Evolutionary conservation across 1,140 invertebrate species (phyloP), one percentile per base, ranked within the genome.

Genomic region (Chironomus striatipennis): DNA sequence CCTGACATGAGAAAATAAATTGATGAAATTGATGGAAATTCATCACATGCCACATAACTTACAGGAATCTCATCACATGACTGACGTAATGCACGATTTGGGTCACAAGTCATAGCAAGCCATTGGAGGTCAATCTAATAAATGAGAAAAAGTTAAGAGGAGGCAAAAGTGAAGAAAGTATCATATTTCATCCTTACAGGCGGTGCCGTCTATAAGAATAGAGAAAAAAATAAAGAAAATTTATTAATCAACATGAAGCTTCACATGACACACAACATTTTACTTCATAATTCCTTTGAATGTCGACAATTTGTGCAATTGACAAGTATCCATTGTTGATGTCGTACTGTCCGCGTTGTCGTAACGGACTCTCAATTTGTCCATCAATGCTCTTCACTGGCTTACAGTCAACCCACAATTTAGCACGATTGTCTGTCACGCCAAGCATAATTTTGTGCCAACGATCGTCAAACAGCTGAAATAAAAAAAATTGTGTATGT

Each of bases 371-470:
- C 75, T 80, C 81, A 9, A 73, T 42, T 12, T 42, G 65, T 8
- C 78, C 78, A 64, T 6, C 75, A 74, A 75, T 76, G 77, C 77
- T 80, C 42, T 76, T 77, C 17, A 78, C 76, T 17, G 77, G 77
- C 73, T 76, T 82, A 78, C 92, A 94, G 80, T 94, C 91, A 1
- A 92, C 80, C 80, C 90, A 91, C 7, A 93, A 80, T n/a, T 86
- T 80, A 0, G 90, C 86, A 75, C 83, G 83, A 73, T 91, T 87
- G 75, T 86, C 81, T 75, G 85, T 88, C 4, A 92, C 87, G 21
- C 90, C 89, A 76, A 93, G 85, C 79, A 92, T 89, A 15, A 94
- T 84, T 83, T 93, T 93, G 77, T 93, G 91, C 91, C 91, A 93
- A 73, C 87, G 84, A 77, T 86, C 87, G 79, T 92, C 90, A 79